Evolutionary conservation across 2,888 invertebrate genomes (phyloP).

Genomic region (Caenorhabditis sulstoni): DNA sequence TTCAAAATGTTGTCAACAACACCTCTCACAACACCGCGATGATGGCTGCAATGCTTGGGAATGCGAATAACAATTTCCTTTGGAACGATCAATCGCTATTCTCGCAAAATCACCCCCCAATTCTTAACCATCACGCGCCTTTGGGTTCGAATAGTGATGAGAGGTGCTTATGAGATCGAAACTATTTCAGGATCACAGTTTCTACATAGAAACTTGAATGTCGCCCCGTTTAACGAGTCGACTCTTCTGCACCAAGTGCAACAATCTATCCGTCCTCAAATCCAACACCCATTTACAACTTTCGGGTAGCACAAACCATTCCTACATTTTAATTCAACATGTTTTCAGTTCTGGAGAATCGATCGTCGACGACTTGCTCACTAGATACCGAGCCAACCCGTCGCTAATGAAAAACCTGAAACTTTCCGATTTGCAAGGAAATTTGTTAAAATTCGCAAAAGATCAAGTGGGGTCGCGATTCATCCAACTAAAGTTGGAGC

Average conservation of each 20-base stretch:
- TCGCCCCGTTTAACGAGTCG: neutral
- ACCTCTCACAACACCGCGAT: neutral
- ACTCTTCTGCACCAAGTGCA: slow-evolving; percentile 32
- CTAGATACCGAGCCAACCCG: slow-evolving; percentile 48
- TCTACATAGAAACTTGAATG: neutral
- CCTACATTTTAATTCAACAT: too few species aligned
- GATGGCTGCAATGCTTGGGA: slow-evolving; percentile 1
- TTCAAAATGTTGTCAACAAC: slow-evolving; percentile 18
- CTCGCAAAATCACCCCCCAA: neutral
- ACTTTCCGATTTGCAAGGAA: slow-evolving; percentile 94
- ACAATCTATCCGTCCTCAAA: slow-evolving; percentile 24
- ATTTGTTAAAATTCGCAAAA: slow-evolving; percentile 98
- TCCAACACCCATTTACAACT: neutral
- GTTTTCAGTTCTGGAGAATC: neutral
- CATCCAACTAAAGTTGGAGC: slow-evolving; percentile 98
- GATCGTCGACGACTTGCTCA: slow-evolving; percentile 31
- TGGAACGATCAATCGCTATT: slow-evolving; percentile 4
- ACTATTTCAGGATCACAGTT: too few species aligned
- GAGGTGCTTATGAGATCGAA: too few species aligned
- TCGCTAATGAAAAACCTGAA: slow-evolving; percentile 42
- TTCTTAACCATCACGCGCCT: slow-evolving; percentile 3
- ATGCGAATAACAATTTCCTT: slow-evolving; percentile 23
- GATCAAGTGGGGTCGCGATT: slow-evolving; percentile 99
- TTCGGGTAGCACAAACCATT: too few species aligned
- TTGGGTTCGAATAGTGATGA: slow-evolving; percentile 7